phyloP scores from a whole-genome alignment of 2,797 vertebrate genomes.

The Atherinosoma microstoma region DNA sequence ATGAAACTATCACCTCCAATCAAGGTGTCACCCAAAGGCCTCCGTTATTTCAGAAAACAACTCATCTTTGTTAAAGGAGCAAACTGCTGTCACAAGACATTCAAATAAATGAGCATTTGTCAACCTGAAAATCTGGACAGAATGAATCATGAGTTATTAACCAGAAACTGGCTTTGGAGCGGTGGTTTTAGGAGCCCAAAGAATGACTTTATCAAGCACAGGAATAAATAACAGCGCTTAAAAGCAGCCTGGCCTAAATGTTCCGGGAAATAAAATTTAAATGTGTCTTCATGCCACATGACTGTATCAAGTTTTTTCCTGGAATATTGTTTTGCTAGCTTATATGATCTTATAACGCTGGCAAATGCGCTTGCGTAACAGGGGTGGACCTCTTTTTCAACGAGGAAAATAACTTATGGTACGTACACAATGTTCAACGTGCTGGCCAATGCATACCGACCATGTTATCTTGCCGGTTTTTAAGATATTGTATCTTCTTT shows the following conservation, averaged over 20 bases:
- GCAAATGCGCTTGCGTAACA: conserved; percentile 62
- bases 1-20: background rate
- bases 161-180: background rate
- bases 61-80: background rate
- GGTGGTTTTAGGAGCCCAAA: background rate
- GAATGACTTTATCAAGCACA: background rate
- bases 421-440: background rate
- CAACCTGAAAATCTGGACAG: background rate
- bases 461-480: background rate
- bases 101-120: background rate
- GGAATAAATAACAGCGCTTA: background rate
- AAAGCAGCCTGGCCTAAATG: background rate
- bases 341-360: background rate
- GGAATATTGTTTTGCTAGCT: background rate
- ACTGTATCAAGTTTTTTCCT: conserved; percentile 6
- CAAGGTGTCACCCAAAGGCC: background rate
- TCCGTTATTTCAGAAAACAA: background rate
- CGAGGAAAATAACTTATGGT: conserved; percentile 39
- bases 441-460: background rate
- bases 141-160: background rate
- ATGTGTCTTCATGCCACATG: background rate
- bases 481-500: no score
- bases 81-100: background rate
- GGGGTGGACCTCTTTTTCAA: conserved; percentile 1
- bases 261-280: background rate